Evolutionary conservation across 2,797 vertebrate species (phyloP).

Genomic region (Poeciliopsis infans): DNA sequence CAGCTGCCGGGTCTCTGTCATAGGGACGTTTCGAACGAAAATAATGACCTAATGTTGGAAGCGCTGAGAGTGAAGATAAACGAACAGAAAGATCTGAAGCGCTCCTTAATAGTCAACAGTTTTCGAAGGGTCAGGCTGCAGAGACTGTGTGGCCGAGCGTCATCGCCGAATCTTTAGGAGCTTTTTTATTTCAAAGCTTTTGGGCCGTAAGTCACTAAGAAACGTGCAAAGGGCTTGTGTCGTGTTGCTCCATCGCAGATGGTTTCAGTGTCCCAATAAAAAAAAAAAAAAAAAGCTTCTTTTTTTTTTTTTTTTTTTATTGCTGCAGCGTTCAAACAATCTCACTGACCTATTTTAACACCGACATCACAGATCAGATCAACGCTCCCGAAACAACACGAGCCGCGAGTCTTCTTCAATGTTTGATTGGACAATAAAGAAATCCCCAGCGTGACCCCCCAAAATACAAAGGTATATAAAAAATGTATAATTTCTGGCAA

Average conservation of each 20-base stretch:
- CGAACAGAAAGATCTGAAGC: conserved; percentile 18
- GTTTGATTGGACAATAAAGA: conserved; percentile 30
- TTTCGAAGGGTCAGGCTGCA: conserved; percentile 32
- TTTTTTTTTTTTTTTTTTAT: conserved; percentile 10
- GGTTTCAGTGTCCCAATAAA: conserved; percentile 24
- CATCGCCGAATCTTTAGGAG: conserved; percentile 7
- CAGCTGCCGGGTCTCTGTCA: conserved; percentile 56
- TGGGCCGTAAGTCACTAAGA: conserved; percentile 17
- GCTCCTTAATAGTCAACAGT: conserved; percentile 36
- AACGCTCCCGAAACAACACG: conserved; percentile 27
- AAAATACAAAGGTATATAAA: background rate
- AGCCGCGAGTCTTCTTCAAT: conserved; percentile 22
- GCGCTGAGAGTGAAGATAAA: conserved; percentile 34
- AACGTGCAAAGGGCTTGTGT: background rate
- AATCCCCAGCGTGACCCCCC: conserved; percentile 26
- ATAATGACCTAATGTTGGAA: conserved; percentile 54
- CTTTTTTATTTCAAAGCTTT: conserved; percentile 15
- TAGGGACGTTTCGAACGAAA: conserved; percentile 47
- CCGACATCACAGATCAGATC: conserved; percentile 35
- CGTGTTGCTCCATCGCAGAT: conserved; percentile 2
- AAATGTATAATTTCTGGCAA: conserved; percentile 38
- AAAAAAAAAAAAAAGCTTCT: background rate
- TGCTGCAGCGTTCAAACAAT: conserved; percentile 30
- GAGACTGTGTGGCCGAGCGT: conserved; percentile 11
- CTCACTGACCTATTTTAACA: conserved; percentile 47